Evolutionary conservation across 2,888 invertebrate genomes (phyloP), one percentile per base, ranked within the genome.

Genomic region (Ormyrus nitidulus): DNA sequence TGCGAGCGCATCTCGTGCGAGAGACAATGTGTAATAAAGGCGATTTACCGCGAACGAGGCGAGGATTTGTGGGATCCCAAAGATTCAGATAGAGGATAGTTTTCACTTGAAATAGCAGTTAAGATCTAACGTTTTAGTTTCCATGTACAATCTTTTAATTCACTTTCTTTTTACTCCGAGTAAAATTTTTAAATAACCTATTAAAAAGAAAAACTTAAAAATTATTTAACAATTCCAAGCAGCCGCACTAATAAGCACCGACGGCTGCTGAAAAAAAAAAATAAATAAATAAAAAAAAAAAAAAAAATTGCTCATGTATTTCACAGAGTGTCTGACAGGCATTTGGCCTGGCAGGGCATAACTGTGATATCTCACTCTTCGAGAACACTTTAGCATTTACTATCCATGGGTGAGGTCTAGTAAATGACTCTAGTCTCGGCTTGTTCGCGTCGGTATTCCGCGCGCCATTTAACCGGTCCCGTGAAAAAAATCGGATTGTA

Each of bases 381-480:
- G 81, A 82, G 81, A 74, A 19, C 34, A 70, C 81, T 82, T 77
- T 77, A 79, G 81, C 81, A 82, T 82, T 77, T 56, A 71, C 74
- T 74, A 68, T 9, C 56, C 66, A 82, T 80, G 6, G 53, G 2
- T 46, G 8, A 44, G 6, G 74, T 51, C n/a, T 77, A 74, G 77
- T 77, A 74, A 77, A 82, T 77, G 68, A 82, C 81, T 82, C 81
- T 82, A 82, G 81, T 79, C 81, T 82, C 81, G 61, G 72, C 53
- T 65, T 51, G 10, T 51, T 6, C 6, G 10, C 6, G 2, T 19
- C 19, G 19, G 19, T 19, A 19, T 19, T 19, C 19, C 19, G 19
- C 2, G 2, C 19, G 19, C 19, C 3, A 5, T 51, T 51, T 65
- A 19, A 19, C 1, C 51, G 13, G n/a, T 11, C 3, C 10, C 9